A percentile compares a stretch with the other conserved stretches of the same genome.
Evolutionary conservation across 1,140 invertebrate species (phyloP).

Genomic region (Vanessa tameamea): DNA sequence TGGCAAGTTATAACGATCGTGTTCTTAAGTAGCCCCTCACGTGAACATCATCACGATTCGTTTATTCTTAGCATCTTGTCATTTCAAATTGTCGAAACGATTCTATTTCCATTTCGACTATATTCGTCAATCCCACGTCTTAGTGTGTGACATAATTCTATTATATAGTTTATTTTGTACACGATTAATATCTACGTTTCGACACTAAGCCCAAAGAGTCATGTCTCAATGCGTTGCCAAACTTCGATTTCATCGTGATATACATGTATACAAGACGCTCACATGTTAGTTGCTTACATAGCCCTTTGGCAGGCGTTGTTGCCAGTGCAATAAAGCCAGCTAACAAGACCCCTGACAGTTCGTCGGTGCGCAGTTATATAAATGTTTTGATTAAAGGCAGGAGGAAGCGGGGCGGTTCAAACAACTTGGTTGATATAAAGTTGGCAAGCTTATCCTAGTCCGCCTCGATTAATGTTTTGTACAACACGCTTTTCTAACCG

Average conservation of each 20-base stretch:
- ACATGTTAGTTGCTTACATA: constrained; percentile 41
- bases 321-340: constrained; percentile 51
- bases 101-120: constrained; percentile 45
- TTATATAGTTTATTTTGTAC: constrained; percentile 34
- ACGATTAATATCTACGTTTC: constrained; percentile 38
- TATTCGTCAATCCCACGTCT: constrained; percentile 45
- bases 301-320: constrained; percentile 61
- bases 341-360: constrained; percentile 50
- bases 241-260: constrained; percentile 42
- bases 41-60: constrained; percentile 33
- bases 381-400: constrained; percentile 30
- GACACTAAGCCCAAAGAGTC: constrained; percentile 33
- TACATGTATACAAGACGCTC: constrained; percentile 13
- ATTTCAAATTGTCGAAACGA: constrained; percentile 35
- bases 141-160: constrained; percentile 49
- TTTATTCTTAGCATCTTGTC: constrained; percentile 37
- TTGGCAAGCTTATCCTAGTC: constrained; percentile 58
- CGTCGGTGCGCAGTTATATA: constrained; percentile 46
- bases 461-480: constrained; percentile 65
- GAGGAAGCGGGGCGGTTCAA: constrained; percentile 47
- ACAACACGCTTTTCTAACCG: constrained; percentile 51
- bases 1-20: constrained; percentile 27
- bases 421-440: constrained; percentile 40
- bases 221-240: constrained; percentile 49
- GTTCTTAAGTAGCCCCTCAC: constrained; percentile 41